phyloP scores from a whole-genome alignment of 2,113 vertebrate species.

The Hydrochoerus hydrochaeris region DNA sequence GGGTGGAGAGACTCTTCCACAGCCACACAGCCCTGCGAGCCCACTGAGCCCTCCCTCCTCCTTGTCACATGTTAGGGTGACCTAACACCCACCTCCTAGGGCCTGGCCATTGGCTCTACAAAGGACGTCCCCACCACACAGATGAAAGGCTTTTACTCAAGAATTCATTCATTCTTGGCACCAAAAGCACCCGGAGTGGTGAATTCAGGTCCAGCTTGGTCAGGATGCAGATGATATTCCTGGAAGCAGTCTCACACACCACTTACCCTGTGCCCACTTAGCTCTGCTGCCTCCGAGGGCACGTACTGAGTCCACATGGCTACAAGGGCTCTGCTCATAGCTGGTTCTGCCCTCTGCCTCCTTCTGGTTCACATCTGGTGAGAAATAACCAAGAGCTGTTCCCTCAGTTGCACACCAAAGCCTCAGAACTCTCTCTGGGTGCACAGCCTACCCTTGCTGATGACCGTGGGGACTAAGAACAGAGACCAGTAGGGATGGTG shows the following conservation, averaged over 20 bases:
- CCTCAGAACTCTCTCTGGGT: not conserved
- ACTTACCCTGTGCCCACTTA: not conserved
- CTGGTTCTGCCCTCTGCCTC: not conserved
- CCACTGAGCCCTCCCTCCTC: not conserved
- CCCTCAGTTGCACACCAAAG: too few relatives aligned
- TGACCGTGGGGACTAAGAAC: not conserved
- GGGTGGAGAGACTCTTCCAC: not conserved
- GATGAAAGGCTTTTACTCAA: not conserved
- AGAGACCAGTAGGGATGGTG: accelerated
- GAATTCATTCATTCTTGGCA: not conserved
- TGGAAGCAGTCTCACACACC: not conserved
- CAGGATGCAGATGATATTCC: not conserved
- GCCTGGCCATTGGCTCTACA: not conserved
- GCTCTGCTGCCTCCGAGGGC: not conserved
- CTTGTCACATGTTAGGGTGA: not conserved
- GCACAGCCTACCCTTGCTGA: not conserved
- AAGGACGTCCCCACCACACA: not conserved
- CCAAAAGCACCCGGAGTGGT: not conserved
- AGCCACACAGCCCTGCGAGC: not conserved
- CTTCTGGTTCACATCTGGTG: not conserved
- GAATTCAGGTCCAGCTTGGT: not conserved
- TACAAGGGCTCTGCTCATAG: not conserved
- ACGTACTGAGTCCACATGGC: not conserved
- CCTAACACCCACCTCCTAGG: not conserved
- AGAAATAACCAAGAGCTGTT: not conserved